Base-by-base conservation (phyloP, 2,888 invertebrate genomes). In the Pyrgus malvae region DNA sequence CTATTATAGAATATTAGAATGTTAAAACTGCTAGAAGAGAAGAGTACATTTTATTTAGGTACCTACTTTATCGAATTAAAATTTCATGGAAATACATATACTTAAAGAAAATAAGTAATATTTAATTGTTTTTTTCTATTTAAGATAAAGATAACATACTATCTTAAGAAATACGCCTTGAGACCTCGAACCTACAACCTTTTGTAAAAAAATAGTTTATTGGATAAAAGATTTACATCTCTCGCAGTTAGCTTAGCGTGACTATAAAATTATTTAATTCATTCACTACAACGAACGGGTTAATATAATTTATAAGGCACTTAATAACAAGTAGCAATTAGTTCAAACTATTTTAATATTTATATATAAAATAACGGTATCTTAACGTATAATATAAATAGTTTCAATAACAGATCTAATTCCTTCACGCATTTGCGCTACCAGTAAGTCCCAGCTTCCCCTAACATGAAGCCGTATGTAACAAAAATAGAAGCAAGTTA, bases 381-480 rank as follows among this genome's bases (percentile, higher is more conserved):
- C 50, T 44, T 44, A 44, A n/a, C 25, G 11, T 25, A 27, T 17
- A 37, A 31, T 50, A 42, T 51, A 51, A 51, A 51, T 53, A 53
- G 44, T 53, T 37, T 29, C 17, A 35, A 46, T 35, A 53, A 53
- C 53, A 53, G 53, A 53, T 53, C 45, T 42, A 40, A 45, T 53
- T 45, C 44, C 35, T 16, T 35, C 14, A 48, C 25, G 27, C 38
- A 45, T 5, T 23, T 33, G 41, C 25, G 21, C 14, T 12, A 25
- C 16, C 11, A 50, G 25, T 17, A 11, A 2, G 11, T 19, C 19
- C 38, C 38, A 38, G 21, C 44, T 40, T 44, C 44, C 37, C 44
- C 3, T 38, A 21, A 50, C 5, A 51, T 7, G 38, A 16, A 40
- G 31, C 38, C 5, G n/a, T 53, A 44, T 53, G 21, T 25, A 27